These are phyloP conservation scores for Xenus cinereus DNA, from an alignment of 2,113 vertebrate genomes.

Conservation along the genomic window DNA sequence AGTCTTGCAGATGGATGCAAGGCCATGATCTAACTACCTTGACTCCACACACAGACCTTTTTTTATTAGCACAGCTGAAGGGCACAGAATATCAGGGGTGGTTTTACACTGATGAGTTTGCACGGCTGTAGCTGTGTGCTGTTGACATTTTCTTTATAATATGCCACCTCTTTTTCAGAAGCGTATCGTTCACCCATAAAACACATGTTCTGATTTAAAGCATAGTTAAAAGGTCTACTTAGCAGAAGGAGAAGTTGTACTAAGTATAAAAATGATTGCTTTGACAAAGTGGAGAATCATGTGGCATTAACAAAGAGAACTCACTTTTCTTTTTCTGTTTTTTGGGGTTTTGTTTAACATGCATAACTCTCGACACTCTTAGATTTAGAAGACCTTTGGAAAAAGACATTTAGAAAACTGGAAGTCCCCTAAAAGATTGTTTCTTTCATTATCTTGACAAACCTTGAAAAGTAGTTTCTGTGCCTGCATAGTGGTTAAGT, in stretches of 20 bases:
- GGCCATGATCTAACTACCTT: not conserved
- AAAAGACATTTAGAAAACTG: slow-evolving; percentile 36
- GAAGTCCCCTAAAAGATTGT: slow-evolving; percentile 26
- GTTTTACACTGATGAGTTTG: not conserved
- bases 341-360: not conserved
- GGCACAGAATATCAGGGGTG: not conserved
- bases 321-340: not conserved
- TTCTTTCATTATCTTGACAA: slow-evolving; percentile 64
- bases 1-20: not conserved
- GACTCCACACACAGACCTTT: not conserved
- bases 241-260: slow-evolving; percentile 33
- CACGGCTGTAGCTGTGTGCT: not conserved
- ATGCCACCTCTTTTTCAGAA: not conserved
- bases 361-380: not conserved
- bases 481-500: slow-evolving; percentile 12
- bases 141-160: slow-evolving; percentile 1
- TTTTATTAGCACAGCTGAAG: not conserved
- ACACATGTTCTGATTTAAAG: not conserved
- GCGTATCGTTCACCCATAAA: slow-evolving; percentile 39
- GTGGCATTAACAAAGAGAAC: slow-evolving; percentile 13
- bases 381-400: slow-evolving; percentile 30
- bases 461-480: slow-evolving; percentile 53
- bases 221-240: not conserved
- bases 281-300: slow-evolving; percentile 36
- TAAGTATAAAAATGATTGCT: slow-evolving; percentile 54